phyloP scores from a whole-genome alignment of 2,888 invertebrate genomes.

The Eupithecia centaureata region DNA sequence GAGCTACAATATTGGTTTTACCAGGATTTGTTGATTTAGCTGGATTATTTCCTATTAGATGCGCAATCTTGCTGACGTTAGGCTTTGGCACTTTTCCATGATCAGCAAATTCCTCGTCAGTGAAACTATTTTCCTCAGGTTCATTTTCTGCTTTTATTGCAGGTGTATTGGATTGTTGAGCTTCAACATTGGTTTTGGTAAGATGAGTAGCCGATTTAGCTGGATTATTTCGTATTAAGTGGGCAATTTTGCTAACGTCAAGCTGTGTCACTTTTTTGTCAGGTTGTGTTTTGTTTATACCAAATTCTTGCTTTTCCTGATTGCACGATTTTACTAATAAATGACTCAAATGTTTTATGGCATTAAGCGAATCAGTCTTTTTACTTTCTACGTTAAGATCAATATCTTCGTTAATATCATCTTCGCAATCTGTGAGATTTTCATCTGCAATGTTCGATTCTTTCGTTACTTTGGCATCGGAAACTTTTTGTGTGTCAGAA shows the following conservation, averaged over 20 bases:
- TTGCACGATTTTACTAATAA: slow-evolving; percentile 59
- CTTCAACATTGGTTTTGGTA: slow-evolving; percentile 7
- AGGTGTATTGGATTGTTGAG: slow-evolving; percentile 8
- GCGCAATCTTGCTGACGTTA: slow-evolving; percentile 27
- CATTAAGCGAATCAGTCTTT: slow-evolving; percentile 36
- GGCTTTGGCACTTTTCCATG: neutral
- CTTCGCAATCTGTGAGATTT: slow-evolving; percentile 17
- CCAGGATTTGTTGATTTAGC: slow-evolving; percentile 15
- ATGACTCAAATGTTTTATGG: slow-evolving; percentile 44
- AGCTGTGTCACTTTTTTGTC: slow-evolving; percentile 21
- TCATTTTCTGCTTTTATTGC: slow-evolving; percentile 6
- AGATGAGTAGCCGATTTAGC: slow-evolving; percentile 15
- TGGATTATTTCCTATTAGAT: slow-evolving; percentile 20
- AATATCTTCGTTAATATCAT: slow-evolving; percentile 18
- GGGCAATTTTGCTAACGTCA: slow-evolving; percentile 28
- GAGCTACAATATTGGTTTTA: slow-evolving; percentile 5
- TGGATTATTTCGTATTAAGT: slow-evolving; percentile 20
- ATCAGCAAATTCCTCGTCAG: slow-evolving; percentile 40
- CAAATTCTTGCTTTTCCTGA: slow-evolving; percentile 44
- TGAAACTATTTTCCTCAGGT: slow-evolving; percentile 6
- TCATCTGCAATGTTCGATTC: slow-evolving; percentile 26
- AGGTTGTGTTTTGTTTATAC: slow-evolving; percentile 5
- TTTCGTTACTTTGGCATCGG: slow-evolving; percentile 16
- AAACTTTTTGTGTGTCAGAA: slow-evolving; percentile 21
- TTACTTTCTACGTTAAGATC: slow-evolving; percentile 12